Evolutionary conservation across 2,797 vertebrate species (phyloP).

Genomic region (Bradypodion ventrale): DNA sequence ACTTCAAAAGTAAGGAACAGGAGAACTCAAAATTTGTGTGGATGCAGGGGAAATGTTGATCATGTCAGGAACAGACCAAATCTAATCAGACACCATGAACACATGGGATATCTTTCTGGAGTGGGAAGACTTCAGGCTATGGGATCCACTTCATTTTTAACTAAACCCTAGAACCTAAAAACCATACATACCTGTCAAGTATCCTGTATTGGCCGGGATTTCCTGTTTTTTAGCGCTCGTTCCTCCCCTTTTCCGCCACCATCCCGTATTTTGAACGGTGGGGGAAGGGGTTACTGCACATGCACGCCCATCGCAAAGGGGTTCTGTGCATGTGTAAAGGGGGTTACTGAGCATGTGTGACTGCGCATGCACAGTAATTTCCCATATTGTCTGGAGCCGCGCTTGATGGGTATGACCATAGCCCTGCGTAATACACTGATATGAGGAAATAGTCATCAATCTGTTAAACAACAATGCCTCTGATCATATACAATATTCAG

Average conservation of each 20-base stretch:
- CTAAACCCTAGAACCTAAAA: not conserved
- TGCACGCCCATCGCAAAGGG: too few relatives aligned
- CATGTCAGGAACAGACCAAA: not conserved
- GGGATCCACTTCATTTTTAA: not conserved
- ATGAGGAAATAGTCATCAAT: not conserved
- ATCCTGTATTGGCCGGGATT: too few relatives aligned
- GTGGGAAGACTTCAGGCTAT: not conserved
- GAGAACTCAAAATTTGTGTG: not conserved
- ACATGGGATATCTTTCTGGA: not conserved
- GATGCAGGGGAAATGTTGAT: not conserved
- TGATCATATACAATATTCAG: not conserved
- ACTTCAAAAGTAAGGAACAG: not conserved
- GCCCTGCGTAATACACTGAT: not conserved
- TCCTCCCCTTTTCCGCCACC: too few relatives aligned
- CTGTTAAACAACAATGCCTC: not conserved
- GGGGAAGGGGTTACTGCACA: too few relatives aligned
- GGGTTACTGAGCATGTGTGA: too few relatives aligned
- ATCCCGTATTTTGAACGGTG: too few relatives aligned
- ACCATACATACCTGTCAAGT: too few relatives aligned
- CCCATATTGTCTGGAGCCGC: too few relatives aligned
- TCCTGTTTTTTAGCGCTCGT: too few relatives aligned
- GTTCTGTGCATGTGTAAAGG: too few relatives aligned
- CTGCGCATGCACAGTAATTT: too few relatives aligned
- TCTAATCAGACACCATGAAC: not conserved
- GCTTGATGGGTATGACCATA: too few relatives aligned